These are phyloP conservation scores for Thripadectes ignobilis DNA, from an alignment of 2,797 vertebrate genomes.

Conservation along the genomic window DNA sequence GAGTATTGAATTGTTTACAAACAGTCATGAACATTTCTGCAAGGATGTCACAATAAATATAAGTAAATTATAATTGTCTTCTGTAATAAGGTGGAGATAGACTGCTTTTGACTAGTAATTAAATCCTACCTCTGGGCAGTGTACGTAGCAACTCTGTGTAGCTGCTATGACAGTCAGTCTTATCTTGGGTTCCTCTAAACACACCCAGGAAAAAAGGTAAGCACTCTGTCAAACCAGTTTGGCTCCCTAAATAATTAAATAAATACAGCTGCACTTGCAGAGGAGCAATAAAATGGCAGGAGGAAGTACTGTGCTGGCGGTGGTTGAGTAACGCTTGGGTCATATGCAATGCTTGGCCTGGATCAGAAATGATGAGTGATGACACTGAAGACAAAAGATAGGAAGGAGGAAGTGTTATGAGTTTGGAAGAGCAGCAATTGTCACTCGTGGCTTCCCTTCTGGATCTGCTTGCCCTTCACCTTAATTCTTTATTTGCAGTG, in stretches of 20 bases:
- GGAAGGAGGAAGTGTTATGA: not conserved
- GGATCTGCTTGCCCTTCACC: not conserved
- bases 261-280: not conserved
- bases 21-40: not conserved
- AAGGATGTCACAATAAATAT: constrained; percentile 26
- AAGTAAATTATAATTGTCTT: constrained; percentile 12
- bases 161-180: not conserved
- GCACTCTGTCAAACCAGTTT: constrained; percentile 37
- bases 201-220: constrained; percentile 26
- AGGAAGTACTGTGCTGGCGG: not conserved
- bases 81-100: not conserved
- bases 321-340: not conserved
- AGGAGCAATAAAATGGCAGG: not conserved
- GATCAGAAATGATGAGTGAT: not conserved
- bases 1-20: constrained; percentile 8
- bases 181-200: constrained; percentile 40
- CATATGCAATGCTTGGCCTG: not conserved
- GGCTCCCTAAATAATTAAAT: not conserved
- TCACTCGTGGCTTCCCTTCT: not conserved
- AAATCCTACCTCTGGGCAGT: constrained; percentile 42
- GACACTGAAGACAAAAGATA: not conserved
- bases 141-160: not conserved
- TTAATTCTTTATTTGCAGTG: not conserved
- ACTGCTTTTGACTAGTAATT: constrained; percentile 42
- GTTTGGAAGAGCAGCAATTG: not conserved